Conservation (phyloP, 37 sponge, comb jelly and placozoan species). For the Ianthella basta region DNA sequence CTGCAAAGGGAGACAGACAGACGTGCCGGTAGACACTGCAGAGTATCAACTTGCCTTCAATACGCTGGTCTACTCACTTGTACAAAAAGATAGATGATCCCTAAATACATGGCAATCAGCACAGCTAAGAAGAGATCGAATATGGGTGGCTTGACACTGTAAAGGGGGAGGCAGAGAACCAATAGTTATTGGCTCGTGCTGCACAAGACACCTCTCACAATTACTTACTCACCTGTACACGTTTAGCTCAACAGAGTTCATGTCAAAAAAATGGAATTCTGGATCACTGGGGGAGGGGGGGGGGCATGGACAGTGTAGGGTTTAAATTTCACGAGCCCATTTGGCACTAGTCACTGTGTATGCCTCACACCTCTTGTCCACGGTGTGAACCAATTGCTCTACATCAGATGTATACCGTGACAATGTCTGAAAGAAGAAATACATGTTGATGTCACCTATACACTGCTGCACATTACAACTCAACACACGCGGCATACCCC, state of each 20-base stretch:
- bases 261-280: constrained; percentile 81
- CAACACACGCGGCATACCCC: neutral
- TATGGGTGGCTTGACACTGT: constrained; percentile 93
- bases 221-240: constrained; percentile 75
- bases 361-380: constrained; percentile 71
- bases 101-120: constrained; percentile 71
- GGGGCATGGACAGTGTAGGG: no score
- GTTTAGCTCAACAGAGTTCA: constrained; percentile 51
- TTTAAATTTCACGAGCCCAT: neutral
- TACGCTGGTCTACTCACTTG: constrained; percentile 35
- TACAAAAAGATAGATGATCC: constrained; percentile 68
- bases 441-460: neutral
- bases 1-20: constrained; percentile 12
- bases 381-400: constrained; percentile 39
- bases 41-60: neutral
- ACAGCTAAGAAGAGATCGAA: constrained; percentile 91
- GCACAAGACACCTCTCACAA: no score
- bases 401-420: constrained; percentile 66
- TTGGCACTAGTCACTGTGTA: neutral
- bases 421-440: constrained; percentile 42
- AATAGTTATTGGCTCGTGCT: neutral
- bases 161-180: neutral
- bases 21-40: neutral
- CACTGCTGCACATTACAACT: neutral
- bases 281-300: constrained; percentile 65